Base-by-base conservation (phyloP, 1,140 invertebrate species). In the Drosophila tani region DNA sequence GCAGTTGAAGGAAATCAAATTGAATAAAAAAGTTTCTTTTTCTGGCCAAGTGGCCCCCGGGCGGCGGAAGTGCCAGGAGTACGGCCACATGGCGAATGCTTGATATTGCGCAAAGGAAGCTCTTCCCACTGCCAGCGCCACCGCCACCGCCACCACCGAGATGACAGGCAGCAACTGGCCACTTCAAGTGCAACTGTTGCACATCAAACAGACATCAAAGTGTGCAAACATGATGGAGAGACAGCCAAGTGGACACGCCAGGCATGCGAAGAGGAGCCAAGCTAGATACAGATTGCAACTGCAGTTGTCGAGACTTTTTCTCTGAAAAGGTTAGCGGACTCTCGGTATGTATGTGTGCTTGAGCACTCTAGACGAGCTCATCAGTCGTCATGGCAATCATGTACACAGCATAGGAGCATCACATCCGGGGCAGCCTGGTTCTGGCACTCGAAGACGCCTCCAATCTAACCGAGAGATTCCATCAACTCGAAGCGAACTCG, bases 181-280 rank as follows among this genome's bases (percentile, higher is more conserved):
- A 68, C 76, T 68, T 81, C 65, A 81, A 78, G 53, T 85, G 82
- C 70, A 85, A 85, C 82, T 85, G 82, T 85, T 85, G 82, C 82
- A 86, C 82, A 86, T 81, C 65, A 70, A 75, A 82, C 50, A 64
- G 78, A 55, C 76, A 84, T 62, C 76, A 76, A 75, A 81, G 78
- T 78, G 79, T 82, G 79, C 79, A 82, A 84, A 81, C 68, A 81
- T 58, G 59, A 60, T 56, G 63, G 51, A 66, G 65, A 79, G 50
- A 53, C 73, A 68, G 59, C 43, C 47, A 73, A 84, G 81, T 74
- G 81, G 70, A 84, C 81, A 79, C 51, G 65, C 55, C 63, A 47
- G 64, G 64, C 60, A 64, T 70, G 68, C 43, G 21, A 81, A 74
- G 69, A 57, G 55, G 65, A 38, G 46, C 59, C 5, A 29, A 17